Percentiles rank a stretch among this genome's conserved stretches.
These are phyloP conservation scores for Melanitta fusca DNA, from an alignment of 2,797 vertebrate genomes.

Conservation along the genomic window DNA sequence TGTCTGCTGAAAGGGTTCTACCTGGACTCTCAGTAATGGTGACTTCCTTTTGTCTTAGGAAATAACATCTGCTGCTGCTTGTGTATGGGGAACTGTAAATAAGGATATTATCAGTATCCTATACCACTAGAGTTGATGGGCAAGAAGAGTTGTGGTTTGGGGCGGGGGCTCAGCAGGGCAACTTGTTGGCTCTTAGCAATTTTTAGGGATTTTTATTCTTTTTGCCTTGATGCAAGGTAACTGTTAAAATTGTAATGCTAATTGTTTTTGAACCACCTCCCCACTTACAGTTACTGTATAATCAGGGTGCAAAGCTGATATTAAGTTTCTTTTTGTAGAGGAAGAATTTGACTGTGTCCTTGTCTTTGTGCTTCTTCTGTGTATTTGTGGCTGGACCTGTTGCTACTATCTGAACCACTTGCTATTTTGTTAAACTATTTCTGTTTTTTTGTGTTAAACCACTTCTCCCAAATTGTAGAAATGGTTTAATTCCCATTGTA, in stretches of 20 bases:
- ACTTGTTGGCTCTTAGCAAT: not conserved
- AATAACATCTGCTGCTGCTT: not conserved
- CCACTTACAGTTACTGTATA: not conserved
- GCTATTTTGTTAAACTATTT: not conserved
- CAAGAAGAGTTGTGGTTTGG: not conserved
- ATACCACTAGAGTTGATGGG: not conserved
- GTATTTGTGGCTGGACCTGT: not conserved
- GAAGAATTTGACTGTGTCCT: not conserved
- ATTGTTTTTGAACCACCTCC: not conserved
- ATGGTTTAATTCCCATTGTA: not conserved
- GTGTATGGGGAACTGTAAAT: not conserved
- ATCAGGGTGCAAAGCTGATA: not conserved
- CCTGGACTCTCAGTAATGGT: not conserved
- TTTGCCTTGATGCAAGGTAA: not conserved
- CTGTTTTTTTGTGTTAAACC: not conserved
- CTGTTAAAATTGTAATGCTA: not conserved
- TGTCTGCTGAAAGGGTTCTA: not conserved
- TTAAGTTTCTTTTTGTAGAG: not conserved
- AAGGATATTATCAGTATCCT: not conserved
- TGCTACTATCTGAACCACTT: not conserved
- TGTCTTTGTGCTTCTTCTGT: not conserved
- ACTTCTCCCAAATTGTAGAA: not conserved
- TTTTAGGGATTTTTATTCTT: not conserved
- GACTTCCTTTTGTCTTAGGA: not conserved
- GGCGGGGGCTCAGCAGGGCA: not conserved